Conservation (phyloP, 2,888 invertebrate genomes). For the Agrotis clavis region DNA sequence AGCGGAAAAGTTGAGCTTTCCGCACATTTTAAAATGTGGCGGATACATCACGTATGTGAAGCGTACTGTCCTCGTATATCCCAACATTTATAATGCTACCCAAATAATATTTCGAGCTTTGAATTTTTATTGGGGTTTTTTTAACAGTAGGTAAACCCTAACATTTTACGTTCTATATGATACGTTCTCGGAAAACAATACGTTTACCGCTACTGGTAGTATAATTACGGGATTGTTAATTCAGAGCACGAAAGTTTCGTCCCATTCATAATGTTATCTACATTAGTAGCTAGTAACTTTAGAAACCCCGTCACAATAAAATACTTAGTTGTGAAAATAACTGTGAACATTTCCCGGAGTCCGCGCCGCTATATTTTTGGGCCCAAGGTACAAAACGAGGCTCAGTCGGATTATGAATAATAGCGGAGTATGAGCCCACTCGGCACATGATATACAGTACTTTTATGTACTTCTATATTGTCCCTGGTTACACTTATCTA, state of each 20-base stretch:
- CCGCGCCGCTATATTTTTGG: slow-evolving; percentile 48
- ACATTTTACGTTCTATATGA: slow-evolving; percentile 21
- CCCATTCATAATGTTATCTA: slow-evolving; percentile 53
- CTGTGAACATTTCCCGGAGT: slow-evolving; percentile 43
- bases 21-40: slow-evolving; percentile 65
- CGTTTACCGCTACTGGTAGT: slow-evolving; percentile 20
- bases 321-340: slow-evolving; percentile 55
- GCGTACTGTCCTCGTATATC: slow-evolving; percentile 56
- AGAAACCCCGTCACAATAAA: slow-evolving; percentile 37
- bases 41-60: slow-evolving; percentile 60
- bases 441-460: slow-evolving; percentile 69
- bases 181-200: slow-evolving; percentile 24
- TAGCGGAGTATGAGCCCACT: slow-evolving; percentile 63
- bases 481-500: slow-evolving; percentile 78
- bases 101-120: slow-evolving; percentile 52
- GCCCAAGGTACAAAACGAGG: slow-evolving; percentile 54
- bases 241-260: slow-evolving; percentile 36
- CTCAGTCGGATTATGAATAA: slow-evolving; percentile 67
- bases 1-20: slow-evolving; percentile 69
- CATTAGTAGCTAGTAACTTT: slow-evolving; percentile 32
- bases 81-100: slow-evolving; percentile 45
- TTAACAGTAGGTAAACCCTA: slow-evolving; percentile 14
- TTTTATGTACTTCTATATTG: slow-evolving; percentile 70
- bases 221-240: slow-evolving; percentile 17
- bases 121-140: slow-evolving; percentile 49